These are phyloP conservation scores for Rhadinocentrus ornatus DNA, from an alignment of 2,797 vertebrate genomes.

Conservation along the genomic window DNA sequence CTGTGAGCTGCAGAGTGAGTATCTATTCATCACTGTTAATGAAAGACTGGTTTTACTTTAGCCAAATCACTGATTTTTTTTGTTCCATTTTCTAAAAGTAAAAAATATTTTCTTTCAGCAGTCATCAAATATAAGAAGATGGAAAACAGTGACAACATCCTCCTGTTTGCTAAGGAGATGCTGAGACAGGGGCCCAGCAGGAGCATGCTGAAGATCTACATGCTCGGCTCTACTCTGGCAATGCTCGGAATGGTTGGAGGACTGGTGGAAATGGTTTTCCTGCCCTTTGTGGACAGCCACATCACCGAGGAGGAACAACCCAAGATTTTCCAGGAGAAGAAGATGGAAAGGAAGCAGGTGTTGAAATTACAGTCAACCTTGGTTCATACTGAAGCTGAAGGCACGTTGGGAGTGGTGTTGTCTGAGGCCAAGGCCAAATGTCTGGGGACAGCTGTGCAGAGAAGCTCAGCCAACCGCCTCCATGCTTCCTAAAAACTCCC, in stretches of 20 bases:
- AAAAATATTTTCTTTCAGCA: constrained; percentile 27
- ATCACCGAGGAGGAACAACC: constrained; percentile 63
- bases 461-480: constrained; percentile 76
- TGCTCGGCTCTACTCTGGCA: constrained; percentile 89
- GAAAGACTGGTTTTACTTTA: no score
- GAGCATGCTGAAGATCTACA: constrained; percentile 86
- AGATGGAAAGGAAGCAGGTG: constrained; percentile 20
- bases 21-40: rapidly evolving
- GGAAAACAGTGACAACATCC: constrained; percentile 86
- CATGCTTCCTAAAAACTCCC: constrained; percentile 79
- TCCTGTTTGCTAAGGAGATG: constrained; percentile 90
- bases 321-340: constrained; percentile 19
- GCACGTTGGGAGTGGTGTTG: constrained; percentile 42
- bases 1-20: constrained; percentile 53
- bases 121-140: constrained; percentile 67
- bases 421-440: constrained; percentile 58
- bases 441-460: constrained; percentile 24
- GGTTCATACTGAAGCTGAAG: constrained; percentile 29
- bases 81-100: background rate
- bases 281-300: constrained; percentile 79
- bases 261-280: constrained; percentile 86
- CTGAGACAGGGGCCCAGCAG: constrained; percentile 82
- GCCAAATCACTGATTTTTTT: background rate
- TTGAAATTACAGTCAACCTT: constrained; percentile 37
- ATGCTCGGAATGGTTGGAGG: constrained; percentile 86